phyloP scores from a whole-genome alignment of 1,140 invertebrate genomes.

The Saccostrea echinata region DNA sequence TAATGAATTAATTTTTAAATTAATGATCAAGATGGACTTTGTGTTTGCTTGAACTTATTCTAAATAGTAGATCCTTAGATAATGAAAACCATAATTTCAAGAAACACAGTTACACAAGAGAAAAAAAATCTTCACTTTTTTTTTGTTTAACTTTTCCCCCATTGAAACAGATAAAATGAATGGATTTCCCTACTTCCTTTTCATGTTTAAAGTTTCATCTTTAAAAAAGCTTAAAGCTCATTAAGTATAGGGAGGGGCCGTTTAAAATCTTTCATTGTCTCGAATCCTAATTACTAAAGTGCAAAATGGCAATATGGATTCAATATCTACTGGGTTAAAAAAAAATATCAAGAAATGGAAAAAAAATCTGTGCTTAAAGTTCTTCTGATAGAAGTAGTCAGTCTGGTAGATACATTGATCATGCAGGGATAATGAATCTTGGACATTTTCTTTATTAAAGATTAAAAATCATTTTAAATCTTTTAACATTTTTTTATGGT shows the following conservation, averaged over 20 bases:
- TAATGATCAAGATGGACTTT: too few relatives aligned
- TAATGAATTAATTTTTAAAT: too few relatives aligned
- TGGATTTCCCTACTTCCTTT: neutral
- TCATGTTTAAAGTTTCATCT: neutral
- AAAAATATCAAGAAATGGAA: neutral
- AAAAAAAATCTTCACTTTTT: too few relatives aligned
- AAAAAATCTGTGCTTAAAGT: neutral
- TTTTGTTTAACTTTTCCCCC: too few relatives aligned
- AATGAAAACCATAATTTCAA: too few relatives aligned
- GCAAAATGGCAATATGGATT: constrained; percentile 22
- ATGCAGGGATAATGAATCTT: too few relatives aligned
- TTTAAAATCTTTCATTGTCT: constrained; percentile 16
- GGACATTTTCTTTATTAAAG: too few relatives aligned
- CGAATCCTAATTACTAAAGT: neutral
- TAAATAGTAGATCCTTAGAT: too few relatives aligned
- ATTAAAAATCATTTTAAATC: too few relatives aligned
- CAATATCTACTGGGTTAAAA: neutral
- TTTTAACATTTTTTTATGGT: too few relatives aligned
- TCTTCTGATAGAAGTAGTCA: neutral
- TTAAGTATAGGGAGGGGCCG: neutral
- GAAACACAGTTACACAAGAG: too few relatives aligned
- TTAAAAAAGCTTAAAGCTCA: neutral
- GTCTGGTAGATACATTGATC: neutral
- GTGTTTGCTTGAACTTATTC: too few relatives aligned
- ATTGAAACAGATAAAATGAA: neutral